These are phyloP conservation scores for Geotrupes spiniger DNA, from an alignment of 2,888 invertebrate genomes.

Conservation along the genomic window DNA sequence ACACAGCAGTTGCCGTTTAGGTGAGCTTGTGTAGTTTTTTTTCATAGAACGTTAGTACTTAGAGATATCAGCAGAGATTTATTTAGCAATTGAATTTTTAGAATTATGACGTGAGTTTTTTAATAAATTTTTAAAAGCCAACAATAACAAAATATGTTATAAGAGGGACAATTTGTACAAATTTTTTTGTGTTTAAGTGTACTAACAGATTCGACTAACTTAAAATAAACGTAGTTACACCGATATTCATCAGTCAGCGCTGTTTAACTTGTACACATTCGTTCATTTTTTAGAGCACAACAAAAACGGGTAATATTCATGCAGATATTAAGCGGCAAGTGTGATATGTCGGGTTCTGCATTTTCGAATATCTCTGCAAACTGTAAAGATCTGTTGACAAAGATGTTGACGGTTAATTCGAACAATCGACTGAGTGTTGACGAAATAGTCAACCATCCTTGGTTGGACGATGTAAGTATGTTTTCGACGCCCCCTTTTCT, in stretches of 20 bases:
- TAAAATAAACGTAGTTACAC: too few relatives aligned
- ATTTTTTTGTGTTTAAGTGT: too few relatives aligned
- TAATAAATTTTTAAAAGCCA: too few relatives aligned
- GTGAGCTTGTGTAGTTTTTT: slow-evolving; percentile 29
- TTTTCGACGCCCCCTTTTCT: too few relatives aligned
- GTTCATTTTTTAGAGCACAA: slow-evolving; percentile 17
- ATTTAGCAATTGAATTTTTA: too few relatives aligned
- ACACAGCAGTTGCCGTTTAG: slow-evolving; percentile 43
- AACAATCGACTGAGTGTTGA: slow-evolving; percentile 60
- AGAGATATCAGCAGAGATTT: too few relatives aligned
- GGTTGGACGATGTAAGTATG: slow-evolving; percentile 60
- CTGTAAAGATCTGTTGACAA: slow-evolving; percentile 67
- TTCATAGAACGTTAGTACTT: neutral
- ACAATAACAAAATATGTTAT: too few relatives aligned
- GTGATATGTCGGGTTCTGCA: slow-evolving; percentile 58
- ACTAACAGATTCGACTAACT: too few relatives aligned
- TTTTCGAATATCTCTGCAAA: slow-evolving; percentile 66
- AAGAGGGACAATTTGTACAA: too few relatives aligned
- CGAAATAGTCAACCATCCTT: slow-evolving; percentile 64
- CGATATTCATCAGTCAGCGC: too few relatives aligned
- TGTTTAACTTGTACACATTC: too few relatives aligned
- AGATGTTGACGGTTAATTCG: slow-evolving; percentile 72
- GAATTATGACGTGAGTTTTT: too few relatives aligned
- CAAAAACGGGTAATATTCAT: slow-evolving; percentile 51
- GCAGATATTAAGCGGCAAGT: slow-evolving; percentile 70